Evolutionary conservation across 2,113 vertebrate species (phyloP).

Genomic region (Genyomyrus donnyi): DNA sequence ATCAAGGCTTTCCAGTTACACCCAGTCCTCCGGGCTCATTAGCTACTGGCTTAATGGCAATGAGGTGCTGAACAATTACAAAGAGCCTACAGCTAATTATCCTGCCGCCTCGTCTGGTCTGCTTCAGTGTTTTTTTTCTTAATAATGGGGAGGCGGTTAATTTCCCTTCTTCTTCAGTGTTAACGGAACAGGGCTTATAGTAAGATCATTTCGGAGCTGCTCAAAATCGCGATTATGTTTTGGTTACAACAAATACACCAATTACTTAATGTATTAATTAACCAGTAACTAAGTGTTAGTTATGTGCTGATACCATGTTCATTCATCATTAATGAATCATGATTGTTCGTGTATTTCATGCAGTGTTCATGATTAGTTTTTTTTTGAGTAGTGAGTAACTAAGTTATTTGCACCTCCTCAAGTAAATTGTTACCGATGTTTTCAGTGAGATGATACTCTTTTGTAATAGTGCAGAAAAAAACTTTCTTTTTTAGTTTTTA

Average conservation of each 20-base stretch:
- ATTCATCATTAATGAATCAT: neutral
- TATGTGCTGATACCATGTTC: neutral
- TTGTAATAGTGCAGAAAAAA: neutral
- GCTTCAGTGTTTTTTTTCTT: neutral
- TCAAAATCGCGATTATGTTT: neutral
- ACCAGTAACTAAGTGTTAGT: neutral
- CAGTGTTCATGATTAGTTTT: neutral
- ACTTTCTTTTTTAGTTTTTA: neutral
- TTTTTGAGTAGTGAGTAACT: neutral
- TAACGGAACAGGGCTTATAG: neutral
- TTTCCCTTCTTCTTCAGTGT: neutral
- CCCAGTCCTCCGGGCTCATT: slow-evolving; percentile 41
- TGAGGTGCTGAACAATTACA: slow-evolving; percentile 18
- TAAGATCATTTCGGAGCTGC: neutral
- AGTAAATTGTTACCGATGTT: neutral
- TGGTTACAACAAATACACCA: neutral
- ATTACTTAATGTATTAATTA: too few relatives aligned
- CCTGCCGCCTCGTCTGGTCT: too few relatives aligned
- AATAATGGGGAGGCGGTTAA: neutral
- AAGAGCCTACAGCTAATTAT: neutral
- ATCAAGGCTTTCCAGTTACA: slow-evolving; percentile 44
- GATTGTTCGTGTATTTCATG: neutral
- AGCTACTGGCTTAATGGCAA: slow-evolving; percentile 36
- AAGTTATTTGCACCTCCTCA: neutral
- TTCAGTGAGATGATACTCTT: neutral